Percentiles rank a stretch among this genome's conserved stretches.
These are phyloP conservation scores for Drosophila robusta DNA, from an alignment of 2,888 invertebrate genomes.

Conservation along the genomic window DNA sequence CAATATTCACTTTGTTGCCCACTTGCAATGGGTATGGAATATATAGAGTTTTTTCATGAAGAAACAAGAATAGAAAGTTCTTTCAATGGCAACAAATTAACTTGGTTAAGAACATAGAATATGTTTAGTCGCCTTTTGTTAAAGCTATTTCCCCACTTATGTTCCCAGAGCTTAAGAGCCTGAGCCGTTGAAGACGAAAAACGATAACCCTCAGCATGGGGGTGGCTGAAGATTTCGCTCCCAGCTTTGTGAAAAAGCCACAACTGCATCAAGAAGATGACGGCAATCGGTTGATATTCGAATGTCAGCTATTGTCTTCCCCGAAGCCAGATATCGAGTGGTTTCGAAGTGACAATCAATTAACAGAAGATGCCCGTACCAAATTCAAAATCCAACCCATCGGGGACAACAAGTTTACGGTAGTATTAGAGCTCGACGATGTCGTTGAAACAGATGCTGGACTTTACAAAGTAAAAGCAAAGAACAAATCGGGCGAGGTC, in stretches of 20 bases:
- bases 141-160: no score
- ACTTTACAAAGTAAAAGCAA: constrained; percentile 98
- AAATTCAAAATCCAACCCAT: constrained; percentile 95
- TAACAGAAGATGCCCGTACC: constrained; percentile 93
- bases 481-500: constrained; percentile 98
- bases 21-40: no score
- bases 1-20: no score
- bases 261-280: constrained; percentile 98
- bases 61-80: no score
- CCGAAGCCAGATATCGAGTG: constrained; percentile 96
- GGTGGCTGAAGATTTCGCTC: constrained; percentile 94
- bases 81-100: no score
- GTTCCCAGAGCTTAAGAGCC: constrained; percentile 48
- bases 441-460: constrained; percentile 98
- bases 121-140: no score
- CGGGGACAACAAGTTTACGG: constrained; percentile 93
- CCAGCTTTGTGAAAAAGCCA: constrained; percentile 99
- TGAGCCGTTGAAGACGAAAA: constrained; percentile 57
- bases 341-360: constrained; percentile 94
- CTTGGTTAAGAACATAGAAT: no score
- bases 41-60: no score
- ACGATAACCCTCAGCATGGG: constrained; percentile 82
- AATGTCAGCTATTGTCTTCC: constrained; percentile 94
- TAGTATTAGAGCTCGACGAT: constrained; percentile 97
- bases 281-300: constrained; percentile 97